These are phyloP conservation scores for Sphenodon punctatus DNA, from an alignment of 2,797 vertebrate genomes.

Conservation along the genomic window DNA sequence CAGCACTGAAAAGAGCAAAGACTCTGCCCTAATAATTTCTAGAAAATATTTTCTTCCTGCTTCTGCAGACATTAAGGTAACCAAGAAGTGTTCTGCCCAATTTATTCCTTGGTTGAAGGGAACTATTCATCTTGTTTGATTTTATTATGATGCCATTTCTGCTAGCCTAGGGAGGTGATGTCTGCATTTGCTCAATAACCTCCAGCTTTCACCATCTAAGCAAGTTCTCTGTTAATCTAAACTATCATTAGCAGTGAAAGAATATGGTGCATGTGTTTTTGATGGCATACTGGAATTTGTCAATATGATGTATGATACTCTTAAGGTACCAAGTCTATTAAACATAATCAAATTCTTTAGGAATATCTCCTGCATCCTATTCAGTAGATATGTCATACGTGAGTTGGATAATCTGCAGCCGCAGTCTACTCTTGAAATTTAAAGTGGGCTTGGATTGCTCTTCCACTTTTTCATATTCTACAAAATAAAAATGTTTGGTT, in stretches of 20 bases:
- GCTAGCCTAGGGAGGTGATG: not conserved
- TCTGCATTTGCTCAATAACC: not conserved
- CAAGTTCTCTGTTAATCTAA: not conserved
- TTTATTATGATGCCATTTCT: not conserved
- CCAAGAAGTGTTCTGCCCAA: too few relatives aligned
- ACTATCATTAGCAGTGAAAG: not conserved
- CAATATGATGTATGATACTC: not conserved
- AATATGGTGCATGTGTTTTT: too few relatives aligned
- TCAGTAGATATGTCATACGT: not conserved
- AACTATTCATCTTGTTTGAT: not conserved
- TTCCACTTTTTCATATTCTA: not conserved
- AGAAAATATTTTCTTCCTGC: not conserved
- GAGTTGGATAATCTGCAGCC: not conserved
- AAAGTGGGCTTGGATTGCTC: not conserved
- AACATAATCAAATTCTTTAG: not conserved
- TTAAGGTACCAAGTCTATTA: not conserved
- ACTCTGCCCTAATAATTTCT: not conserved
- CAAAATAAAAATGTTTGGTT: not conserved
- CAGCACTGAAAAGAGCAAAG: not conserved
- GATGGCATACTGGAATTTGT: not conserved
- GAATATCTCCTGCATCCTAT: accelerated
- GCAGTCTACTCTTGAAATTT: not conserved
- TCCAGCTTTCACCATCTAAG: not conserved
- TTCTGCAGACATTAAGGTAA: not conserved
- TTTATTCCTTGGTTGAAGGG: not conserved